These are phyloP conservation scores for Terebella lapidaria DNA, from an alignment of 2,888 invertebrate genomes.

Conservation along the genomic window DNA sequence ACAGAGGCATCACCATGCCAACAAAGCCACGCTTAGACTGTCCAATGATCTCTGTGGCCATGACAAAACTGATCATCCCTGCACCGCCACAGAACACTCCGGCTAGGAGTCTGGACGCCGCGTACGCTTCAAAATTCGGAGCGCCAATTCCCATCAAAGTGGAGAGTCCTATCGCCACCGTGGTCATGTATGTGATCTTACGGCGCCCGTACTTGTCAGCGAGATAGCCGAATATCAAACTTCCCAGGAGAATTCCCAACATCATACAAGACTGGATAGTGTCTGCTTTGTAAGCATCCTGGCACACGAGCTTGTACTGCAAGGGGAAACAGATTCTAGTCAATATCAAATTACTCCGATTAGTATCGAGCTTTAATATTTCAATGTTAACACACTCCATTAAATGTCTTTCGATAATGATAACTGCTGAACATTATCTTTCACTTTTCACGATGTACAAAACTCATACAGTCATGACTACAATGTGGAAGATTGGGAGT, in stretches of 20 bases:
- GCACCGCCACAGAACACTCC: constrained; percentile 17
- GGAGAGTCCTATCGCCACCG: constrained; percentile 13
- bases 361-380: no score
- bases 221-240: constrained; percentile 21
- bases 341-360: no score
- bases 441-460: no score
- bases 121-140: background rate
- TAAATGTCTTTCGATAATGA: no score
- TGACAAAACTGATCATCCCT: constrained; percentile 20
- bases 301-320: constrained; percentile 27
- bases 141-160: constrained; percentile 1
- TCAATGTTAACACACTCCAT: no score
- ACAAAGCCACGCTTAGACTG: constrained; percentile 19
- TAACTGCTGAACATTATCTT: no score
- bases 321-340: constrained; percentile 1
- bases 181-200: constrained; percentile 11
- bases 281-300: constrained; percentile 21
- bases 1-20: constrained; percentile 18
- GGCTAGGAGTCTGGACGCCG: background rate
- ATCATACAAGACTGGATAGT: constrained; percentile 26
- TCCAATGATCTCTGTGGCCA: constrained; percentile 24
- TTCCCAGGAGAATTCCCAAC: constrained; percentile 25
- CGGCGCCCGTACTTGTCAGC: constrained; percentile 25
- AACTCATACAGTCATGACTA: no score
- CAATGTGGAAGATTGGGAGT: no score